These are phyloP conservation scores for Ceratoteleas bidentatus DNA, from an alignment of 1,140 invertebrate genomes.

Conservation along the genomic window DNA sequence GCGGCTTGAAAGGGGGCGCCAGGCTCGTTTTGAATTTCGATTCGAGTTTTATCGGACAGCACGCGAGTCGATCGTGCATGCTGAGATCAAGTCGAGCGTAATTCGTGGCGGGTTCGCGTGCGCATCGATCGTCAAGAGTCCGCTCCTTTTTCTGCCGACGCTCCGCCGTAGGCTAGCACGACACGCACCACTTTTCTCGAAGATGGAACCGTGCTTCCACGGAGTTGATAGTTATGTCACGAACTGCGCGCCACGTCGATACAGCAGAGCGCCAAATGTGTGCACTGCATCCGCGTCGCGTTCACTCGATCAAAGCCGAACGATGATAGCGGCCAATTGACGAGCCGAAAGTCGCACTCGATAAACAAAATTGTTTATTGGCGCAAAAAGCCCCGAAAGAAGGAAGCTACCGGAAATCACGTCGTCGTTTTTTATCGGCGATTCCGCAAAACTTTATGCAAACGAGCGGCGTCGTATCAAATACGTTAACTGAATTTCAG, in stretches of 20 bases:
- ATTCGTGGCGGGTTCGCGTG: conserved; percentile 66
- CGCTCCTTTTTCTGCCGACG: conserved; percentile 56
- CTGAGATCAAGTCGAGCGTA: conserved; percentile 66
- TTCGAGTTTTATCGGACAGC: conserved; percentile 53
- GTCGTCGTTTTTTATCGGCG: too few species aligned
- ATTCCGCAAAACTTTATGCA: neutral
- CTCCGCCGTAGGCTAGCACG: conserved; percentile 55
- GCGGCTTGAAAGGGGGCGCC: too few species aligned
- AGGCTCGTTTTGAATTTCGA: conserved; percentile 44
- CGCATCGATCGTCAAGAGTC: conserved; percentile 65
- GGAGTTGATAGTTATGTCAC: conserved; percentile 66
- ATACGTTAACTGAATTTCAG: neutral
- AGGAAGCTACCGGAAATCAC: too few species aligned
- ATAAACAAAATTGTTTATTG: conserved; percentile 5
- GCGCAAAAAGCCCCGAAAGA: neutral
- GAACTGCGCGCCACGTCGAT: conserved; percentile 51
- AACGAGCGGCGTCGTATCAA: neutral
- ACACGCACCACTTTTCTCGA: conserved; percentile 71
- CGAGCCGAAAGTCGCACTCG: conserved; percentile 15
- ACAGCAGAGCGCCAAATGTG: conserved; percentile 28
- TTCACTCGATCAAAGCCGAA: conserved; percentile 41
- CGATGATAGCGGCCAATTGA: conserved; percentile 37
- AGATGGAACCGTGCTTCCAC: conserved; percentile 66
- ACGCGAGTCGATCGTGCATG: conserved; percentile 65
- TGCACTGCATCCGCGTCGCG: conserved; percentile 42